Conservation (phyloP, 2,888 invertebrate species). For the Caenorhabditis sinica region DNA sequence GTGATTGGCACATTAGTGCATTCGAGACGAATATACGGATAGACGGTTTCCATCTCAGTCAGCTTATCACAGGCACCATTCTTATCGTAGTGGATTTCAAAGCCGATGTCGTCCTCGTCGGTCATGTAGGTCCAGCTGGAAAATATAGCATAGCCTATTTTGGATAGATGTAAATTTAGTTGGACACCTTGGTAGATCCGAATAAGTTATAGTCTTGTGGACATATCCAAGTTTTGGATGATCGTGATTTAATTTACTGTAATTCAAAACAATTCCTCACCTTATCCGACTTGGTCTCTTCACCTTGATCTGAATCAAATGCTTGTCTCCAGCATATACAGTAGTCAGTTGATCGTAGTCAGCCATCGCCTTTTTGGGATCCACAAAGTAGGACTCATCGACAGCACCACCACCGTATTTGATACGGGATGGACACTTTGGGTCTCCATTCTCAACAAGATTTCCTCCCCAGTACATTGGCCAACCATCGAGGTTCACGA, state of each 20-base stretch:
- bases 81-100: slow-evolving; percentile 81
- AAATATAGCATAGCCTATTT: too few species aligned
- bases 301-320: slow-evolving; percentile 82
- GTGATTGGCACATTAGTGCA: slow-evolving; percentile 82
- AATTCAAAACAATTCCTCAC: too few species aligned
- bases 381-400: slow-evolving; percentile 81
- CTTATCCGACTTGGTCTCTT: slow-evolving; percentile 77
- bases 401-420: slow-evolving; percentile 82
- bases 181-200: too few species aligned
- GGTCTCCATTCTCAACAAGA: slow-evolving; percentile 79
- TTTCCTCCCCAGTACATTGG: slow-evolving; percentile 83
- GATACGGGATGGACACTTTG: slow-evolving; percentile 77
- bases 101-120: slow-evolving; percentile 83
- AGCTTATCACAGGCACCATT: slow-evolving; percentile 75
- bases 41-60: slow-evolving; percentile 82
- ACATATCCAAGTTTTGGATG: too few species aligned
- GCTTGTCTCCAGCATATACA: slow-evolving; percentile 83
- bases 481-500: slow-evolving; percentile 82
- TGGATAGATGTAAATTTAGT: too few species aligned
- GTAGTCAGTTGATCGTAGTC: slow-evolving; percentile 83
- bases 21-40: slow-evolving; percentile 83
- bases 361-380: slow-evolving; percentile 78
- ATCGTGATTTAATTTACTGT: too few species aligned
- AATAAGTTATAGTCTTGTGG: too few species aligned
- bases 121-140: slow-evolving; percentile 83